Evolutionary conservation across 2,888 invertebrate species (phyloP).

Genomic region (Clanis bilineata): DNA sequence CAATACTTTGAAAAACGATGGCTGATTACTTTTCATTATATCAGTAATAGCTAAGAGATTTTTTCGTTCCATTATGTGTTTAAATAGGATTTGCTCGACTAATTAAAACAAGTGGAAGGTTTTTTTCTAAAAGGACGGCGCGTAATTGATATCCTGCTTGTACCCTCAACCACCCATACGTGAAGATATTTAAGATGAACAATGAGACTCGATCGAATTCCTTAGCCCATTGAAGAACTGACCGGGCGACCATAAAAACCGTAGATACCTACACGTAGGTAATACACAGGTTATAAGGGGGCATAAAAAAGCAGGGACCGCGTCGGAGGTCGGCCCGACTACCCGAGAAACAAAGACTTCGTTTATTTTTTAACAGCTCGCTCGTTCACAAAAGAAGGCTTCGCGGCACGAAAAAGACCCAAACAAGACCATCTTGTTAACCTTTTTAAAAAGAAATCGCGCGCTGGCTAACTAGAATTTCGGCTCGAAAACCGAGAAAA

Average conservation of each 20-base stretch:
- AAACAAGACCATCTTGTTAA: slow-evolving; percentile 80
- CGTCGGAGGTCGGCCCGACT: slow-evolving; percentile 81
- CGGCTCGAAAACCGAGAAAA: slow-evolving; percentile 79
- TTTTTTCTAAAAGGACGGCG: slow-evolving; percentile 43
- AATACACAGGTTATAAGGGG: slow-evolving; percentile 81
- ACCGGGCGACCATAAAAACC: slow-evolving; percentile 79
- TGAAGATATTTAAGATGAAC: slow-evolving; percentile 62
- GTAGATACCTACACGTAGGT: slow-evolving; percentile 82
- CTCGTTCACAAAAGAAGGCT: slow-evolving; percentile 79
- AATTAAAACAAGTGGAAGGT: slow-evolving; percentile 45
- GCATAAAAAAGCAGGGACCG: slow-evolving; percentile 80
- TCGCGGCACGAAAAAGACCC: slow-evolving; percentile 78
- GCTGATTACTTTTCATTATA: slow-evolving; percentile 6
- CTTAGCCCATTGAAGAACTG: slow-evolving; percentile 81
- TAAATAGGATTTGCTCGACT: slow-evolving; percentile 40
- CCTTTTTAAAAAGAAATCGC: slow-evolving; percentile 81
- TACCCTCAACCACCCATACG: slow-evolving; percentile 47
- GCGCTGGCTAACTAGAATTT: slow-evolving; percentile 80
- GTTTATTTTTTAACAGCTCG: slow-evolving; percentile 83
- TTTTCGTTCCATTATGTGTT: slow-evolving; percentile 34
- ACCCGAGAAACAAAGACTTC: slow-evolving; percentile 82
- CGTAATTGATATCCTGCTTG: slow-evolving; percentile 56
- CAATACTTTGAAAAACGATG: neutral
- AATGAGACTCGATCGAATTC: slow-evolving; percentile 80
- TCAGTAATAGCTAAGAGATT: slow-evolving; percentile 23